These are phyloP conservation scores for Lepidothrix coronata DNA, from an alignment of 2,113 vertebrate species.

Conservation along the genomic window DNA sequence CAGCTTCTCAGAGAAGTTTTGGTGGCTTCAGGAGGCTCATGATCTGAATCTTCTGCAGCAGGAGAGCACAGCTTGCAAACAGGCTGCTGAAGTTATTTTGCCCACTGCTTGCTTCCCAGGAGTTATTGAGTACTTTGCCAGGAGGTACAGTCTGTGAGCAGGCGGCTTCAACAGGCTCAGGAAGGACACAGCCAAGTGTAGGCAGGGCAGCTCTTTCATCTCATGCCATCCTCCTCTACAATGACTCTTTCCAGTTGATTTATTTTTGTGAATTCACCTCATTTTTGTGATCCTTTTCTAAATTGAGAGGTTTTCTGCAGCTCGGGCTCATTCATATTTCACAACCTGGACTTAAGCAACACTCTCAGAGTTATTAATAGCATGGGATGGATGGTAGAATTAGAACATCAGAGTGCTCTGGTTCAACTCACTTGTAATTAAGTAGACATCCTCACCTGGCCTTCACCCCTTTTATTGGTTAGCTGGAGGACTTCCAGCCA, in stretches of 20 bases:
- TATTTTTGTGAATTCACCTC: not conserved
- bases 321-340: conserved; percentile 36
- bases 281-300: not conserved
- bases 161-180: fast-evolving
- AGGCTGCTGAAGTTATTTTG: not conserved
- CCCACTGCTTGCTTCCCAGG: not conserved
- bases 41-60: fast-evolving
- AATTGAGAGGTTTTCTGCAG: not conserved
- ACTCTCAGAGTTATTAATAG: not conserved
- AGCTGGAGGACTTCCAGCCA: not conserved
- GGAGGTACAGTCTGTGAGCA: not conserved
- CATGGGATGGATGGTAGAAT: not conserved
- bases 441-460: not conserved
- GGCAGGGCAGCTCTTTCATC: not conserved
- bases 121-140: not conserved
- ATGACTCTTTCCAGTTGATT: not conserved
- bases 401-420: not conserved
- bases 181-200: fast-evolving
- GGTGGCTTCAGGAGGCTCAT: not conserved
- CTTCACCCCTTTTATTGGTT: not conserved
- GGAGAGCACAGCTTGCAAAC: not conserved
- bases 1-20: not conserved
- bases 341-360: not conserved
- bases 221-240: not conserved
- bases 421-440: not conserved